These are phyloP conservation scores for Papilio aristodemus DNA, from an alignment of 1,140 invertebrate genomes.

Conservation along the genomic window DNA sequence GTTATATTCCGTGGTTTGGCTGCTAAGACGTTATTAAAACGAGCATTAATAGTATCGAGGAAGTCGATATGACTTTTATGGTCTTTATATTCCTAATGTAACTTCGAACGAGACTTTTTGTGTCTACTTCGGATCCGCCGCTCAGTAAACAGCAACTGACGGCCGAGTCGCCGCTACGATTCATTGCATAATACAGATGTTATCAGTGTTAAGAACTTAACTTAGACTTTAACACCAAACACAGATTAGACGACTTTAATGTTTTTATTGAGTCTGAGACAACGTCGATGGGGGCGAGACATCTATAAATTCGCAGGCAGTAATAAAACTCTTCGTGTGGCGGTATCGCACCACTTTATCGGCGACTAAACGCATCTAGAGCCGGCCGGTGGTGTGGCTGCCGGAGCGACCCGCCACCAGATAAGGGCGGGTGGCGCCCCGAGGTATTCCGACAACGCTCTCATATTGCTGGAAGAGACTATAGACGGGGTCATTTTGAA, in stretches of 20 bases:
- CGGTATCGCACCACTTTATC: constrained; percentile 28
- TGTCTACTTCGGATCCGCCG: too few relatives aligned
- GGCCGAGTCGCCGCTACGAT: too few relatives aligned
- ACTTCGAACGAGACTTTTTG: too few relatives aligned
- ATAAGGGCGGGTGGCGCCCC: constrained; percentile 22
- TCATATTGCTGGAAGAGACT: background rate
- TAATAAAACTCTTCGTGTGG: constrained; percentile 9
- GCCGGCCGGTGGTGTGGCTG: background rate
- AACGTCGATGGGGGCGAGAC: background rate
- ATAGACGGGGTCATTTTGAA: background rate
- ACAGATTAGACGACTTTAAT: constrained; percentile 1
- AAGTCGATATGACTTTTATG: background rate
- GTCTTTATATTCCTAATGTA: too few relatives aligned
- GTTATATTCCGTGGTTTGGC: constrained; percentile 6
- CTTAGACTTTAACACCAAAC: background rate
- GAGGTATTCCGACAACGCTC: constrained; percentile 4
- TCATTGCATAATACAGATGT: too few relatives aligned
- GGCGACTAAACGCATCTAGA: constrained; percentile 13
- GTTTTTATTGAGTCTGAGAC: background rate
- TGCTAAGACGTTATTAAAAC: background rate
- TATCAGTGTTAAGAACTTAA: constrained; percentile 1
- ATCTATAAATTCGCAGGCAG: background rate
- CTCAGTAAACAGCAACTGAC: too few relatives aligned
- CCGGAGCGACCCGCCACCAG: constrained; percentile 2
- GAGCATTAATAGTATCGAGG: background rate